Evolutionary conservation across 2,888 invertebrate genomes (phyloP).

Genomic region (Tipula lateralis): DNA sequence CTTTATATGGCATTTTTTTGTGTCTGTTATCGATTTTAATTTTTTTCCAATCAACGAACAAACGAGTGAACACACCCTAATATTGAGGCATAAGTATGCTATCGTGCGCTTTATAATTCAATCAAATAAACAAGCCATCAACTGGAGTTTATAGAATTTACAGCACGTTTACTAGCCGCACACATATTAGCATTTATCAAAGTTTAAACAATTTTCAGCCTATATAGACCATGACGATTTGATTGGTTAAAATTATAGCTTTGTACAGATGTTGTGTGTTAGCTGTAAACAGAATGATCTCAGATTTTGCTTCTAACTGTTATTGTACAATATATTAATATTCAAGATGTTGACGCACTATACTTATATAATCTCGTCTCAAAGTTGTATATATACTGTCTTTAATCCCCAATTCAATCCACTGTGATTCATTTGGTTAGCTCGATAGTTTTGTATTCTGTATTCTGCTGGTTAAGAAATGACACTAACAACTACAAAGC

Average conservation of each 20-base stretch:
- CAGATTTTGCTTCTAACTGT: neutral
- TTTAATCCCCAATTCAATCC: neutral
- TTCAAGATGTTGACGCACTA: neutral
- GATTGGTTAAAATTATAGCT: neutral
- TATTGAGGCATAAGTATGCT: too few species aligned
- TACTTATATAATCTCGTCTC: neutral
- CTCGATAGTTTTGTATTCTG: neutral
- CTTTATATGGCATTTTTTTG: neutral
- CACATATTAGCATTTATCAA: neutral
- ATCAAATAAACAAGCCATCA: neutral
- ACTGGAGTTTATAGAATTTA: neutral
- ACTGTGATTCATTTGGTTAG: neutral
- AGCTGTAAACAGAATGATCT: conserved; percentile 7
- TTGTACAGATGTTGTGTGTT: neutral
- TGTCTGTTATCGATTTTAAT: neutral
- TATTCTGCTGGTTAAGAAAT: neutral
- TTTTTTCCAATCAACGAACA: neutral
- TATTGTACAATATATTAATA: neutral
- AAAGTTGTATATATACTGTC: neutral
- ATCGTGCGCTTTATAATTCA: neutral
- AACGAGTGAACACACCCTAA: neutral
- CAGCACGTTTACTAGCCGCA: neutral
- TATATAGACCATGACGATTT: neutral
- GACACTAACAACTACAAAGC: neutral
- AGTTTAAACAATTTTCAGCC: neutral